phyloP scores from a whole-genome alignment of 2,797 vertebrate species.

The Cyprinella venusta region DNA sequence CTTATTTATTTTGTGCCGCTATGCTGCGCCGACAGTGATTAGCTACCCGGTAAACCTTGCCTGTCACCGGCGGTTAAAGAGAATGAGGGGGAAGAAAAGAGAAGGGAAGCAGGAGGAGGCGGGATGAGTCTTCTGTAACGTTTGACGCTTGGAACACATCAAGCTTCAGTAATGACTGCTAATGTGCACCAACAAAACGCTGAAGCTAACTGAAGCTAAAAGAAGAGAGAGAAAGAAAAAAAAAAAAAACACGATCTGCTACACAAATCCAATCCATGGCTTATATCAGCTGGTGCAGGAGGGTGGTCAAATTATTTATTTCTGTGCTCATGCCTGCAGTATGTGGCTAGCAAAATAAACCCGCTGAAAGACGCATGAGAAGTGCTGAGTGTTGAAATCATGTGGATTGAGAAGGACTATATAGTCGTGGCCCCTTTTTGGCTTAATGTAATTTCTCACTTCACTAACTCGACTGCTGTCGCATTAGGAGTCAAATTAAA shows the following conservation, averaged over 20 bases:
- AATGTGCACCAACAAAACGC: constrained; percentile 33
- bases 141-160: constrained; percentile 5
- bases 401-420: constrained; percentile 20
- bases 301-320: constrained; percentile 18
- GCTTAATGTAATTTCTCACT: constrained; percentile 17
- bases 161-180: constrained; percentile 41
- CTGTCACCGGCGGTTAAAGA: constrained; percentile 55
- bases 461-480: constrained; percentile 20
- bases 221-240: neutral
- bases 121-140: neutral
- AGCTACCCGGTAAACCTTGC: constrained; percentile 53
- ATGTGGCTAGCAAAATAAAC: constrained; percentile 11
- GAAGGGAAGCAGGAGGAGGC: constrained; percentile 15
- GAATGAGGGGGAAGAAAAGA: constrained; percentile 24
- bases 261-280: neutral
- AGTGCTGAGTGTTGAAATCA: constrained; percentile 13
- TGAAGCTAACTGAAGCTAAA: constrained; percentile 26
- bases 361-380: constrained; percentile 27
- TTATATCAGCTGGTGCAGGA: constrained; percentile 6
- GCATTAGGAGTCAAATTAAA: constrained; percentile 31
- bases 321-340: neutral
- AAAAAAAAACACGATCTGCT: neutral
- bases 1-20: constrained; percentile 50
- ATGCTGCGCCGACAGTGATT: constrained; percentile 28
- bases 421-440: neutral